Conservation (phyloP, 2,113 vertebrate species). For the Psophia crepitans region DNA sequence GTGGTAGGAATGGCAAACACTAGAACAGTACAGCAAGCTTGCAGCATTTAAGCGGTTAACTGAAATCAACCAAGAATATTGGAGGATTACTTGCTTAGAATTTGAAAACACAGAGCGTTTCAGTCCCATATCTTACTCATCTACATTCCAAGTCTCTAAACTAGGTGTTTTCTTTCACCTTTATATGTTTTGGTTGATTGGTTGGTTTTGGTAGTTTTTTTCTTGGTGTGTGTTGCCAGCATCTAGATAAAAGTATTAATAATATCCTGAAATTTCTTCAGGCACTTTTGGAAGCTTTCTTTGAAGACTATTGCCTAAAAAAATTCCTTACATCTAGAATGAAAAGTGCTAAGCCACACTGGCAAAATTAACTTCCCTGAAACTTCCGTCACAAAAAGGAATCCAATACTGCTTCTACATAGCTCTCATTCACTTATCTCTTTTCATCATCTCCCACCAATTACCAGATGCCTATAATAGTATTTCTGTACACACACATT, state of each 20-base stretch:
- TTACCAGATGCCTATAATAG: slow-evolving; percentile 32
- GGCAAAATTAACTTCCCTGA: neutral
- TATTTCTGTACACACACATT: slow-evolving; percentile 46
- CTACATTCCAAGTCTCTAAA: neutral
- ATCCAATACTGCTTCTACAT: neutral
- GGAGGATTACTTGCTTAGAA: neutral
- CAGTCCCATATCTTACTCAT: neutral
- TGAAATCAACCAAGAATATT: neutral
- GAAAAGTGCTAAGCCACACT: neutral
- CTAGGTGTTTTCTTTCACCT: neutral
- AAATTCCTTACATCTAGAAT: neutral
- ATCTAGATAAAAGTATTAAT: neutral
- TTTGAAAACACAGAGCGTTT: neutral
- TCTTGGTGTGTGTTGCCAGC: too few species aligned
- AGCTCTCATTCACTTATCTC: neutral
- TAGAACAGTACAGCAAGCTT: neutral
- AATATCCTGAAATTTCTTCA: neutral
- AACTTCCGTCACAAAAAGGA: neutral
- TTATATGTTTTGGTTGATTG: too few species aligned
- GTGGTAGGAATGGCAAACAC: neutral
- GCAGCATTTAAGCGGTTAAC: neutral
- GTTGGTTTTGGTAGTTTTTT: too few species aligned
- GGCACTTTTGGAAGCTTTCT: neutral
- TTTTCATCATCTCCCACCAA: neutral
- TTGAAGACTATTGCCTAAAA: neutral